phyloP scores from a whole-genome alignment of 2,888 invertebrate species.

The Eristalinus sepulchralis region DNA sequence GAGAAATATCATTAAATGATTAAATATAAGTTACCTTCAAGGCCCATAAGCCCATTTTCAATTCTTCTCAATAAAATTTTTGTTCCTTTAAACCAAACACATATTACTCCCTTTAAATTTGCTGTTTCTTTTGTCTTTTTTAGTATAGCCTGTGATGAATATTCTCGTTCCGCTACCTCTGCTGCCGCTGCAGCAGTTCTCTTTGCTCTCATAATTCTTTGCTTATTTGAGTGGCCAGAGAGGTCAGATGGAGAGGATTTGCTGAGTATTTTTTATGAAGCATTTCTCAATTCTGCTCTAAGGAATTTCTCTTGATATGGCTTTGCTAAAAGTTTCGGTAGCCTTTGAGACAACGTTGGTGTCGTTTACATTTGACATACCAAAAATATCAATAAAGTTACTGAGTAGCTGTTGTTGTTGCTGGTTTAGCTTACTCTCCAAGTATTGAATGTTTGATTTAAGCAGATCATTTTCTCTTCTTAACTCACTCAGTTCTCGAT shows the following conservation, averaged over 20 bases:
- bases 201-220: conserved; percentile 8
- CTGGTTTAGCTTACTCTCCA: background rate
- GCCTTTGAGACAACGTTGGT: no score
- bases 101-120: background rate
- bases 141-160: background rate
- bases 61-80: background rate
- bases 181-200: background rate
- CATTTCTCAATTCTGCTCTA: background rate
- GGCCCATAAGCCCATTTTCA: no score
- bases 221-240: background rate
- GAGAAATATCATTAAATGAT: no score
- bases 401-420: background rate
- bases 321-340: background rate
- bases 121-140: background rate
- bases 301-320: background rate
- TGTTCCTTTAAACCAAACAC: conserved; percentile 2
- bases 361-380: background rate
- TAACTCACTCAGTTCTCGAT: background rate
- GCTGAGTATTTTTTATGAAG: background rate
- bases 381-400: background rate
- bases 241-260: background rate
- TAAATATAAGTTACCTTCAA: no score
- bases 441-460: background rate
- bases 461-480: background rate
- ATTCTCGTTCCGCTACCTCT: background rate